Evolutionary conservation across 1,140 invertebrate genomes (phyloP).

Genomic region (Macrotrachela quadricornifera): DNA sequence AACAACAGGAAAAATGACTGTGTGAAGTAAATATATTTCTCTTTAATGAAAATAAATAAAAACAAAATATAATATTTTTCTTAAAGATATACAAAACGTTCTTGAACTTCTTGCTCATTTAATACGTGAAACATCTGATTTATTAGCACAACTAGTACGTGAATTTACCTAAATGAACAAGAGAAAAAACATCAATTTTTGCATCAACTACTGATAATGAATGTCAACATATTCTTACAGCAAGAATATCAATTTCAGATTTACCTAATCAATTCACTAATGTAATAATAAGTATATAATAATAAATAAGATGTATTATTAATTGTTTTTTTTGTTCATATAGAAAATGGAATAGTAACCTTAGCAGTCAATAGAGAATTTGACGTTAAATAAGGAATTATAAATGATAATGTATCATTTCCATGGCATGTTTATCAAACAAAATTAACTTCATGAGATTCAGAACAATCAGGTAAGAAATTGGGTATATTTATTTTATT

Average conservation of each 20-base stretch:
- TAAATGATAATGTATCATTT: constrained; percentile 71
- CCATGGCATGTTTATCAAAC: constrained; percentile 85
- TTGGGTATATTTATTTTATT: not conserved
- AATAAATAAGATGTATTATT: not conserved
- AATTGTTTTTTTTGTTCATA: constrained; percentile 11
- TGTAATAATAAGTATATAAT: constrained; percentile 46
- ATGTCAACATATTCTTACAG: constrained; percentile 68
- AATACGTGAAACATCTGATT: constrained; percentile 89
- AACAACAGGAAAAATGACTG: constrained; percentile 58
- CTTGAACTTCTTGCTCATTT: constrained; percentile 77
- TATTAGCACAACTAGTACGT: constrained; percentile 69
- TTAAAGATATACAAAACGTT: constrained; percentile 75
- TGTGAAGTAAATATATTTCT: constrained; percentile 46
- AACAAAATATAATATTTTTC: constrained; percentile 9
- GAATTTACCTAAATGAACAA: constrained; percentile 31
- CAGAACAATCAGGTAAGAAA: constrained; percentile 53
- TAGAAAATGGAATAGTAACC: not conserved
- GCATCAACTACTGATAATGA: constrained; percentile 68
- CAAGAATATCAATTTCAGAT: constrained; percentile 63
- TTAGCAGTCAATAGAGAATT: constrained; percentile 4
- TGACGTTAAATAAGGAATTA: constrained; percentile 56
- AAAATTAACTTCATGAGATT: constrained; percentile 80
- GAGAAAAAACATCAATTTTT: constrained; percentile 73
- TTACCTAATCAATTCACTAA: constrained; percentile 76
- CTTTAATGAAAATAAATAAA: not conserved